Percentiles rank a stretch among this genome's conserved stretches.
phyloP scores from a whole-genome alignment of 2,113 vertebrate genomes.

The Petroica traversi region DNA sequence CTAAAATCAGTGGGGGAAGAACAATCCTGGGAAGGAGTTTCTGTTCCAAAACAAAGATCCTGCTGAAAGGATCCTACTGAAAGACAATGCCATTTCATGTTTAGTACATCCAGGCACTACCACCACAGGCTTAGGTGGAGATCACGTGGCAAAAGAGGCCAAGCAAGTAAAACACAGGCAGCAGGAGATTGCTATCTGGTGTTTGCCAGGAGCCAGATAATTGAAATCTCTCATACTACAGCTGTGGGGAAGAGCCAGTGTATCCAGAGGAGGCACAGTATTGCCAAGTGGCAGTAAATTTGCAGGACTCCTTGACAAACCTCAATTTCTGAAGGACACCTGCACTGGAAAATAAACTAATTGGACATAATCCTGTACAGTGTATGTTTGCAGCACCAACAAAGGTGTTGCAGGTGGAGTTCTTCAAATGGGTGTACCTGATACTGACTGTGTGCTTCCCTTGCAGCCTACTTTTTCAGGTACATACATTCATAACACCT shows the following conservation, averaged over 20 bases:
- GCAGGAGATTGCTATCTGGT: background rate
- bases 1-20: background rate
- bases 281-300: background rate
- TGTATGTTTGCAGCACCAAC: background rate
- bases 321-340: background rate
- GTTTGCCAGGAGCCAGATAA: background rate
- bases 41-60: background rate
- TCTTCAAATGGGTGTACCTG: background rate
- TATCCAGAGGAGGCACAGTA: background rate
- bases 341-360: background rate
- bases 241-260: background rate
- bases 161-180: background rate
- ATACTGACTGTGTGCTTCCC: background rate
- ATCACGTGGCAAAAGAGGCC: background rate
- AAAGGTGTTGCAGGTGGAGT: background rate
- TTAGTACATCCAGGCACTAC: background rate
- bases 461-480: background rate
- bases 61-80: background rate
- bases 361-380: background rate
- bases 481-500: background rate
- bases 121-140: background rate
- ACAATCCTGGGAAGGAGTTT: background rate
- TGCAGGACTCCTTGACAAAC: background rate
- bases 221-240: background rate
- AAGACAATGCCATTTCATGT: fast-evolving